Evolutionary conservation across 2,797 vertebrate species (phyloP), one percentile per base, ranked within the genome.

Genomic region (Rhinophrynus dorsalis): DNA sequence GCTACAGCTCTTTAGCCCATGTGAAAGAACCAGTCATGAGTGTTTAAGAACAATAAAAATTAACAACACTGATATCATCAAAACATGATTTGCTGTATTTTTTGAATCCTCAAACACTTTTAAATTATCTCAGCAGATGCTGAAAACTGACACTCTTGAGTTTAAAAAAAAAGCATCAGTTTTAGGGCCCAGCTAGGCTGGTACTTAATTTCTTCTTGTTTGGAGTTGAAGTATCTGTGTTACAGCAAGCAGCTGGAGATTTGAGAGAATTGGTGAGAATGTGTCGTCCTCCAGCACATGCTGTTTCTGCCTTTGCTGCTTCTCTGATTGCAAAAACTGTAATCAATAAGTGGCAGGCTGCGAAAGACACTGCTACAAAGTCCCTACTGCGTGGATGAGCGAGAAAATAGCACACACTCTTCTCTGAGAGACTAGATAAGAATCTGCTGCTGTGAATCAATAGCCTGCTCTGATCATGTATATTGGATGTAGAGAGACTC

Each of bases 321-420:
- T 12, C 64, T 58, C 77, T 76, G 11, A 12, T 21, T 12, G 30
- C 77, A 58, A 57, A 71, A 75, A 32, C 59, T 60, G 57, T 13
- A 70, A 82, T 78, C 81, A 47, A 79, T 73, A 32, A 26, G 27
- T 64, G 5, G 62, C 77, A 74, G 74, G 62, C 78, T 61, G 71
- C 56, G 45, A 35, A 44, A 2, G 2, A 68, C 3, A 58, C 67
- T 1, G 13, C 8, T 29, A 21, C 70, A 37, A 67, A 68, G 67
- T 68, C 72, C 69, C 74, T 50, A 20, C 59, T 20, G 80, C 0
- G 60, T 61, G 74, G 7, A 47, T 68, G 62, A 71, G 65, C 68
- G 38, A 54, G 37, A 67, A 77, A 1, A 20, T 17, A 62, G 58
- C 45, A 29, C 56, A 27, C 27, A 5, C 32, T 66, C 69, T 44